phyloP scores from a whole-genome alignment of 2,113 vertebrate genomes.

The Ammospiza caudacuta region DNA sequence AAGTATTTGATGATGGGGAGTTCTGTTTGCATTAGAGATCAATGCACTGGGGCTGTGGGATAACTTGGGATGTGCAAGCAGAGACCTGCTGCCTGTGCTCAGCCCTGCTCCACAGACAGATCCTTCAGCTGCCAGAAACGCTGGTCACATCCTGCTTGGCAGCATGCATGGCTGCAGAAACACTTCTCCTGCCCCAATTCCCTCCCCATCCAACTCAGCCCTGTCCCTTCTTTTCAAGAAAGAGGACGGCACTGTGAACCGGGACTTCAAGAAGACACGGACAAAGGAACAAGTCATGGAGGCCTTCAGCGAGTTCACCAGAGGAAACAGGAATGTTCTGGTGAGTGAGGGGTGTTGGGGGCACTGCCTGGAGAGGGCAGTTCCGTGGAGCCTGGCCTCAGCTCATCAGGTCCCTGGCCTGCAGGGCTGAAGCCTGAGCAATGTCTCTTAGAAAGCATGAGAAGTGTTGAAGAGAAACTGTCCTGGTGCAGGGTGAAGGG shows the following conservation, averaged over 20 bases:
- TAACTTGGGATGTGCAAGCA: not conserved
- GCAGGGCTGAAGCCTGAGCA: not conserved
- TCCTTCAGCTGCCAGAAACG: not conserved
- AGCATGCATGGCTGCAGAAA: not conserved
- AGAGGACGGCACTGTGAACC: slow-evolving; percentile 94
- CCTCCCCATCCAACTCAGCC: not conserved
- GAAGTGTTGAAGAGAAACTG: not conserved
- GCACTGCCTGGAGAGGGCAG: not conserved
- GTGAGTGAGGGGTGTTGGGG: slow-evolving; percentile 73
- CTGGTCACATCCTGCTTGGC: not conserved
- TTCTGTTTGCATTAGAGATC: not conserved
- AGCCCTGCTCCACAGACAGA: not conserved
- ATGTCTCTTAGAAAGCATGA: not conserved
- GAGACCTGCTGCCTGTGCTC: not conserved
- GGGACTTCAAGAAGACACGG: slow-evolving; percentile 97
- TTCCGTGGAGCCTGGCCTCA: not conserved
- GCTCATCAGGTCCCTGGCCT: not conserved
- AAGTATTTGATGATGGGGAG: not conserved
- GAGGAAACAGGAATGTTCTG: slow-evolving; percentile 88
- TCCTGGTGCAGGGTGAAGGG: not conserved
- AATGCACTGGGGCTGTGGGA: accelerated
- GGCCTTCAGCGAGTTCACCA: slow-evolving; percentile 92
- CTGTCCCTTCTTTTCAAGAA: slow-evolving; percentile 77
- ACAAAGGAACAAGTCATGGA: slow-evolving; percentile 88
- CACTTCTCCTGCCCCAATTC: not conserved